Evolutionary conservation across 2,888 invertebrate species (phyloP).

Genomic region (Strigamia transsilvanica): DNA sequence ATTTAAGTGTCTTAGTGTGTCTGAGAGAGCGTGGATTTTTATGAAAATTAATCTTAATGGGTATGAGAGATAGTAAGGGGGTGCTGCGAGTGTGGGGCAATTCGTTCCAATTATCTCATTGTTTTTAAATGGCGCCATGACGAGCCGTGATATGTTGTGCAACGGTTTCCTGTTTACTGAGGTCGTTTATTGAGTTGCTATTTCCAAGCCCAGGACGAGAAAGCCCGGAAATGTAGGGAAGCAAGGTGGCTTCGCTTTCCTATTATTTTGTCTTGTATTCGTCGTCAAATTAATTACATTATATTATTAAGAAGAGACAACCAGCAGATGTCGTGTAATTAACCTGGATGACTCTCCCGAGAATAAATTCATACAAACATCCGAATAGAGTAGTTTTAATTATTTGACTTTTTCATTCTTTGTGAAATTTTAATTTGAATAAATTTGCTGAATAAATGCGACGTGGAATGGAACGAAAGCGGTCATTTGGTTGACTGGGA

Average conservation of each 20-base stretch:
- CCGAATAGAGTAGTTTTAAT: background rate
- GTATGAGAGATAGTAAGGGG: background rate
- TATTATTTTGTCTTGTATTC: background rate
- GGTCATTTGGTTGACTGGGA: background rate
- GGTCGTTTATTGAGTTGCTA: slow-evolving; percentile 1
- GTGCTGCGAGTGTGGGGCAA: background rate
- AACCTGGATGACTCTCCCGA: slow-evolving; percentile 9
- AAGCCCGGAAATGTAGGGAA: background rate
- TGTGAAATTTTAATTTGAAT: slow-evolving; percentile 8
- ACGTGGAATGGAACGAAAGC: background rate
- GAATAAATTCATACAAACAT: slow-evolving; percentile 14
- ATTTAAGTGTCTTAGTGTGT: background rate
- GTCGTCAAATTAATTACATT: background rate
- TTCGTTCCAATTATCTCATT: slow-evolving; percentile 15
- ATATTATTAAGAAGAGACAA: slow-evolving; percentile 11
- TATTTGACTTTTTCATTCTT: slow-evolving; percentile 5
- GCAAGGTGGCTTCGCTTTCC: background rate
- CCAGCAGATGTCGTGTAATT: background rate
- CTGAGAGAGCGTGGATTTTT: background rate
- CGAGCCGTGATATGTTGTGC: background rate
- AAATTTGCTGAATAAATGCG: background rate
- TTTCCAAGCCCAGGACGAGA: background rate
- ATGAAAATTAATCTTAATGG: slow-evolving; percentile 20
- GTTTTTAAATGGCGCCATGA: background rate
- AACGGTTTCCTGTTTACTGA: background rate